Evolutionary conservation across 2,888 invertebrate genomes (phyloP).

Genomic region (Microdon myrmicae): DNA sequence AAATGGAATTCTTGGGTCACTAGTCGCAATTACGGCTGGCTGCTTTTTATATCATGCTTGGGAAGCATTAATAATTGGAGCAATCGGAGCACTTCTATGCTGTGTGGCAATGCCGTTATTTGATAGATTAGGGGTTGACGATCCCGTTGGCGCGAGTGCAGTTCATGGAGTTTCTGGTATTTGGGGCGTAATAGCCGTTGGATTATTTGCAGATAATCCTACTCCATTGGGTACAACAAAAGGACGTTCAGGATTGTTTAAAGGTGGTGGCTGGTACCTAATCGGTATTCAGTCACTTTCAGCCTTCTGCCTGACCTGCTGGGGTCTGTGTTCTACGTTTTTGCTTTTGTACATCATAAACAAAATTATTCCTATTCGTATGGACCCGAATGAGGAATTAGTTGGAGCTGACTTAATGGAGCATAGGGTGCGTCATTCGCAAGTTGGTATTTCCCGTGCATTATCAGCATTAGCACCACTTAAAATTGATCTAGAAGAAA

Average conservation of each 20-base stretch:
- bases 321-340: constrained; percentile 81
- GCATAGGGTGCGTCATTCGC: constrained; percentile 79
- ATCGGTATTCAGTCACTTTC: constrained; percentile 84
- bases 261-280: constrained; percentile 89
- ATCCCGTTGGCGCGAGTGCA: constrained; percentile 88
- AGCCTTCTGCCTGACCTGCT: constrained; percentile 75
- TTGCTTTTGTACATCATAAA: constrained; percentile 82
- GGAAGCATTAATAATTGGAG: constrained; percentile 86
- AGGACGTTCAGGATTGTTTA: constrained; percentile 78
- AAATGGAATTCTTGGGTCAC: constrained; percentile 86
- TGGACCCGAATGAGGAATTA: constrained; percentile 86
- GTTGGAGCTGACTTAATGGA: constrained; percentile 91
- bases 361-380: constrained; percentile 82
- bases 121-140: constrained; percentile 81
- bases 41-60: constrained; percentile 87
- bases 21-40: constrained; percentile 89
- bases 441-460: constrained; percentile 77
- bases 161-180: constrained; percentile 86
- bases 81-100: constrained; percentile 80
- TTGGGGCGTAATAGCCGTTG: constrained; percentile 81
- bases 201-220: constrained; percentile 88
- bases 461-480: constrained; percentile 78
- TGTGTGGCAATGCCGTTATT: constrained; percentile 79
- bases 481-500: constrained; percentile 68
- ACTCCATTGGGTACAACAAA: constrained; percentile 82